phyloP scores from a whole-genome alignment of 2,113 vertebrate species.

The Phoenicopterus ruber region DNA sequence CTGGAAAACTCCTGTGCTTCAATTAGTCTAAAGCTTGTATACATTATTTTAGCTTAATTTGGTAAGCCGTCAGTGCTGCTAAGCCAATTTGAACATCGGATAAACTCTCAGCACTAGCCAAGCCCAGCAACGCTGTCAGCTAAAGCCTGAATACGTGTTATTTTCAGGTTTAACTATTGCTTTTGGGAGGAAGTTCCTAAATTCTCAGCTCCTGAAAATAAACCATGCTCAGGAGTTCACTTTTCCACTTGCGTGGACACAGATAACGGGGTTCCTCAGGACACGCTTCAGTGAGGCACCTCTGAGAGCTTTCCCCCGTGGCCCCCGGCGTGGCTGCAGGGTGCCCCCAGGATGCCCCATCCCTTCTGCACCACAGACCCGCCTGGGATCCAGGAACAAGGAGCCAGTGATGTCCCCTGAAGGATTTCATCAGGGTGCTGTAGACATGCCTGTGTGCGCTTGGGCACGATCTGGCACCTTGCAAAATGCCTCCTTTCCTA shows the following conservation, averaged over 20 bases:
- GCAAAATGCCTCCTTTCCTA: background rate
- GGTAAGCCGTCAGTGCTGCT: background rate
- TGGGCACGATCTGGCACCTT: background rate
- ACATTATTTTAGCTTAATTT: background rate
- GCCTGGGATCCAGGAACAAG: background rate
- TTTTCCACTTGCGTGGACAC: background rate
- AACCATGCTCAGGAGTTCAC: background rate
- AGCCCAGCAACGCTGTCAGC: background rate
- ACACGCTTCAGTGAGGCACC: background rate
- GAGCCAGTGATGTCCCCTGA: accelerated
- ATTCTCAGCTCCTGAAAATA: background rate
- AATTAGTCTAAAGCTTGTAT: background rate
- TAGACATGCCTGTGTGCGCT: background rate
- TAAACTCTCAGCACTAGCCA: background rate
- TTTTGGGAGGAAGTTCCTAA: background rate
- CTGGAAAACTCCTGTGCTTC: background rate
- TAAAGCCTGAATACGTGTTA: background rate
- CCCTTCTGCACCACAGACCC: background rate
- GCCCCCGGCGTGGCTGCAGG: background rate
- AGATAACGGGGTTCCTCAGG: background rate
- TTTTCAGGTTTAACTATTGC: background rate
- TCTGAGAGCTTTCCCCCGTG: background rate
- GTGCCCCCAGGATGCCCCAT: background rate
- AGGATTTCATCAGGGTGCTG: background rate
- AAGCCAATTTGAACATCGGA: background rate